phyloP scores from a whole-genome alignment of 2,888 invertebrate genomes.

The Hydropsyche betteni region DNA sequence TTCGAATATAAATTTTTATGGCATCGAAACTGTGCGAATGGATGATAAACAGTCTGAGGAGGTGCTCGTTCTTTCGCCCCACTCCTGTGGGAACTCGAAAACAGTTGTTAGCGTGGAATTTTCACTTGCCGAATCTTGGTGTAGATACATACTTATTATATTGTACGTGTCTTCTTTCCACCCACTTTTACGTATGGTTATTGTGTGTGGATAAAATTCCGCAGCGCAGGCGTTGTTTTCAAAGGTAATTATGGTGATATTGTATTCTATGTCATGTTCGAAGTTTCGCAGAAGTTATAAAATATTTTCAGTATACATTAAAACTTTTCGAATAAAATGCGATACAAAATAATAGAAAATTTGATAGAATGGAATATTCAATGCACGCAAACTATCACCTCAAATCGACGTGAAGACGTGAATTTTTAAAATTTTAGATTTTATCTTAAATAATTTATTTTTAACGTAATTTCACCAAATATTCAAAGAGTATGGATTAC shows the following conservation, averaged over 20 bases:
- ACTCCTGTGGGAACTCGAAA: conserved; percentile 16
- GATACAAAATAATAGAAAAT: too few relatives aligned
- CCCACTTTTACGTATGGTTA: too few relatives aligned
- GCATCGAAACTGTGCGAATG: conserved; percentile 43
- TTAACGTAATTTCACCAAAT: too few relatives aligned
- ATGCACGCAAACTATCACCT: too few relatives aligned
- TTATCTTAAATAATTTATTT: too few relatives aligned
- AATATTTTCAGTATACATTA: conserved; percentile 26
- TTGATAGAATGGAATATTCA: too few relatives aligned
- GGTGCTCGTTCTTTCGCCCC: not conserved
- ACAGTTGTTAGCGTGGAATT: conserved; percentile 37
- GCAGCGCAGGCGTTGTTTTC: not conserved
- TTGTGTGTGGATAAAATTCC: too few relatives aligned
- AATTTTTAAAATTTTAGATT: too few relatives aligned
- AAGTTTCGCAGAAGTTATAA: conserved; percentile 22
- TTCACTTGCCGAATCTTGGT: conserved; percentile 15
- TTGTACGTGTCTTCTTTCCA: too few relatives aligned
- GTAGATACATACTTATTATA: too few relatives aligned
- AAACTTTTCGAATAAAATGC: conserved; percentile 22
- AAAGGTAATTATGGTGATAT: conserved; percentile 29
- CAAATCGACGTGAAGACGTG: too few relatives aligned
- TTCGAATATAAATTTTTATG: conserved; percentile 44
- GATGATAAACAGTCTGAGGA: conserved; percentile 37
- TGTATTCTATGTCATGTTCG: conserved; percentile 24
- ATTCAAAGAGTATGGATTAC: too few relatives aligned